Conservation (phyloP, 2,113 vertebrate species). For the Hystrix cristata region DNA sequence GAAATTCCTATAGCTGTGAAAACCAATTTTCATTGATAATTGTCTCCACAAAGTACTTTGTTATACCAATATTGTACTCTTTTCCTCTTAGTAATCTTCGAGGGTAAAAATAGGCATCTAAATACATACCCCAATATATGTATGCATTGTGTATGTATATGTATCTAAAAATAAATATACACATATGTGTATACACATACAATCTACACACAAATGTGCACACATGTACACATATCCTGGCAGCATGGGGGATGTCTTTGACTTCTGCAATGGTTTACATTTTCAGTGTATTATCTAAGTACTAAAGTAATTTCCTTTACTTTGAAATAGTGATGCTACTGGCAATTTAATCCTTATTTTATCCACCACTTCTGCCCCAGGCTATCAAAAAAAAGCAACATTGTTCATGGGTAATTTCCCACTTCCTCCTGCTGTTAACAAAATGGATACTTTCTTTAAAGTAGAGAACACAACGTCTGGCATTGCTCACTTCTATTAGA, state of each 20-base stretch:
- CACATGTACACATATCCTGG: neutral
- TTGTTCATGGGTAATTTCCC: slow-evolving; percentile 74
- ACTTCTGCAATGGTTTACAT: slow-evolving; percentile 45
- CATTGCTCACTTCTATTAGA: neutral
- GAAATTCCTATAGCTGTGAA: neutral
- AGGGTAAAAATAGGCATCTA: neutral
- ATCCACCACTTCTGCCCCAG: slow-evolving; percentile 19
- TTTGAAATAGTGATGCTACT: slow-evolving; percentile 57
- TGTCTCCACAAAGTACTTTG: neutral
- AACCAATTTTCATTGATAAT: slow-evolving; percentile 1
- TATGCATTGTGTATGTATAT: neutral
- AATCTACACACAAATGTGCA: neutral
- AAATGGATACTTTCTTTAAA: slow-evolving; percentile 73
- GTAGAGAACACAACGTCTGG: slow-evolving; percentile 37
- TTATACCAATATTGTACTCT: neutral
- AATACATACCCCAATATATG: neutral
- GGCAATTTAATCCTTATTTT: slow-evolving; percentile 44
- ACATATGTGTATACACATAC: neutral
- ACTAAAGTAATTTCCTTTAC: slow-evolving; percentile 46
- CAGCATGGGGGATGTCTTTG: neutral
- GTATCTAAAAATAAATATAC: neutral
- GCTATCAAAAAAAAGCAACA: slow-evolving; percentile 20
- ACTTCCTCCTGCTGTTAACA: slow-evolving; percentile 70
- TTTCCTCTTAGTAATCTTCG: neutral
- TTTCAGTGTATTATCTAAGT: slow-evolving; percentile 60